Percentiles rank a stretch among this genome's conserved stretches.
phyloP scores from a whole-genome alignment of 2,113 vertebrate species.

The Struthio camelus region DNA sequence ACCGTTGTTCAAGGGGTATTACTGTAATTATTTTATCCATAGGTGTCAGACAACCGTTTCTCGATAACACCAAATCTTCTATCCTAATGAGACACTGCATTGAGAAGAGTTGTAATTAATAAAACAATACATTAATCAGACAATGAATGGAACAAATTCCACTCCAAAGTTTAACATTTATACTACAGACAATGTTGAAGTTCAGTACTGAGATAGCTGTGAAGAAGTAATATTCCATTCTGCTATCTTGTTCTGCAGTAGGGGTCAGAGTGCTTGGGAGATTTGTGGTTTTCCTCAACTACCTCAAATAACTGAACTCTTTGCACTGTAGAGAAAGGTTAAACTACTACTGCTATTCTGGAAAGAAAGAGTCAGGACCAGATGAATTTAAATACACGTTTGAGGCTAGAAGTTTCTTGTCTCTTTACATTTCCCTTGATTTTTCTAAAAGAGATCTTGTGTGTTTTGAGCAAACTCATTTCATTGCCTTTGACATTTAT shows the following conservation, averaged over 20 bases:
- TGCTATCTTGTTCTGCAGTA: background rate
- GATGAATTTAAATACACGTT: background rate
- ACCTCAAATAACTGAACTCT: background rate
- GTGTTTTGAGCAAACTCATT: background rate
- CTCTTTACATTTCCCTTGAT: background rate
- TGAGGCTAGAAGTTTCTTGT: background rate
- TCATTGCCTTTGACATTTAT: constrained; percentile 18
- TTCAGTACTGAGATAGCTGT: background rate
- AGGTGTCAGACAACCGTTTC: background rate
- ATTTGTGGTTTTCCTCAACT: background rate
- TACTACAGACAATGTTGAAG: background rate
- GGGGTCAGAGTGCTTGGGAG: background rate
- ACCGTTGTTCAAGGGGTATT: background rate
- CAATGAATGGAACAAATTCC: background rate
- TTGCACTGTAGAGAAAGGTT: background rate
- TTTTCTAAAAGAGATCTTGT: background rate
- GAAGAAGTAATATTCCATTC: background rate
- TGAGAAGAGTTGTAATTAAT: background rate
- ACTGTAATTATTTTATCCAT: background rate
- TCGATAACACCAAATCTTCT: background rate
- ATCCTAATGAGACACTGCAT: background rate
- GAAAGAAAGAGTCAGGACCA: background rate
- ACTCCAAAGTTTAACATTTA: background rate
- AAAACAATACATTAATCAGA: constrained; percentile 17
- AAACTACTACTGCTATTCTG: background rate